phyloP scores from a whole-genome alignment of 2,797 vertebrate species.

The Arnoldichthys spilopterus region DNA sequence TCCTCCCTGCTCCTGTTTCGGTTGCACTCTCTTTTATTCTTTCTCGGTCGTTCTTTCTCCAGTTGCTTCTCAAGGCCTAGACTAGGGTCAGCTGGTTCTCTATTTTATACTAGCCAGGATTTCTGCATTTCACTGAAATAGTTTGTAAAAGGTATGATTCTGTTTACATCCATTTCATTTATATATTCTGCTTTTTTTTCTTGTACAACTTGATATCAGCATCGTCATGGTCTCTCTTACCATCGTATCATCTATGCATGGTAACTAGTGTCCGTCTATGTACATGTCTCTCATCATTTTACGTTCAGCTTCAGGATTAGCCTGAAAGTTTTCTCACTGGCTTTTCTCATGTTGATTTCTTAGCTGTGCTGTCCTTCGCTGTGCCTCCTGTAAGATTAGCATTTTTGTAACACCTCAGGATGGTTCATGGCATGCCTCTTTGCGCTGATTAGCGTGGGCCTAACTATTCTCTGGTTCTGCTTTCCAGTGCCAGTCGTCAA shows the following conservation, averaged over 20 bases:
- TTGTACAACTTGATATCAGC: conserved; percentile 30
- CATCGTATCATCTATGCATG: conserved; percentile 2
- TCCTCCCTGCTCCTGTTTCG: conserved; percentile 72
- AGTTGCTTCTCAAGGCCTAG: conserved; percentile 46
- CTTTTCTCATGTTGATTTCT: conserved; percentile 7
- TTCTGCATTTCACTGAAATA: conserved; percentile 4
- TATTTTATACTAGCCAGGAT: background rate
- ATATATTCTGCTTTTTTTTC: conserved; percentile 33
- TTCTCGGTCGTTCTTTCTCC: conserved; percentile 31
- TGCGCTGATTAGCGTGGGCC: background rate
- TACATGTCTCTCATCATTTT: conserved; percentile 15
- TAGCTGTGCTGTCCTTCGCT: background rate
- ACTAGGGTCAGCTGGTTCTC: background rate
- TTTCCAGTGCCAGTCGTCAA: conserved; percentile 74
- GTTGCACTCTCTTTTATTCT: conserved; percentile 42
- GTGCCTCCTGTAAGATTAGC: background rate
- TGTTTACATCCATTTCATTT: background rate
- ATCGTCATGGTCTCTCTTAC: conserved; percentile 11
- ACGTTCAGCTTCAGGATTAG: conserved; percentile 5
- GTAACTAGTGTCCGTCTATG: background rate
- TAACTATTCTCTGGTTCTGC: conserved; percentile 25
- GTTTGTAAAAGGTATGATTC: conserved; percentile 29
- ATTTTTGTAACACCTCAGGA: background rate
- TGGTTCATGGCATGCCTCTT: background rate
- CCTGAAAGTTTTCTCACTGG: conserved; percentile 26